Evolutionary conservation across 1,140 invertebrate genomes (phyloP).

Genomic region (Papilio helenus): DNA sequence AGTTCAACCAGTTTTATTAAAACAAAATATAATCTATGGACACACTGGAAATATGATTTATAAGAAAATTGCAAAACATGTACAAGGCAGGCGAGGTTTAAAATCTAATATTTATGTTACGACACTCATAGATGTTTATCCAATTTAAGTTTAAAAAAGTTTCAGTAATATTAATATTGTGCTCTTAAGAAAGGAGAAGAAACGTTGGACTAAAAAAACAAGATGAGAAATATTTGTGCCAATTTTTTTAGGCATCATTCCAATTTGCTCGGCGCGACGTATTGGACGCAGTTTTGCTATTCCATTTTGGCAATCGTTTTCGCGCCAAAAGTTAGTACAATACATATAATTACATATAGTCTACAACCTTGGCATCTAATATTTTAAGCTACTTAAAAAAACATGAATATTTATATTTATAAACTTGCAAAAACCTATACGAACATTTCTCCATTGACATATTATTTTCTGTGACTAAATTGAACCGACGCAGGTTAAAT

Average conservation of each 20-base stretch:
- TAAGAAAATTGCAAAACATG: no score
- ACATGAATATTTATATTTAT: neutral
- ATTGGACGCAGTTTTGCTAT: slow-evolving; percentile 70
- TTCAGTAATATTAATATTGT: slow-evolving; percentile 35
- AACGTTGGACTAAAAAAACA: slow-evolving; percentile 50
- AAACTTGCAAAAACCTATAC: neutral
- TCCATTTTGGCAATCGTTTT: slow-evolving; percentile 73
- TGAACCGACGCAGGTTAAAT: neutral
- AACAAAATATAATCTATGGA: neutral
- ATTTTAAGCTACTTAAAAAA: neutral
- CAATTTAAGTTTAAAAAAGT: neutral
- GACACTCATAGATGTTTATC: neutral
- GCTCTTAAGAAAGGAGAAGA: slow-evolving; percentile 2
- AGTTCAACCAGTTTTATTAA: neutral
- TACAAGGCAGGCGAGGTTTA: neutral
- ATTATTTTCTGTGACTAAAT: neutral
- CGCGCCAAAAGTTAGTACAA: slow-evolving; percentile 31
- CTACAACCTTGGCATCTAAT: neutral
- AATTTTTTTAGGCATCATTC: slow-evolving; percentile 75
- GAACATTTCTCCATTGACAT: no score
- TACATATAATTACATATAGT: slow-evolving; percentile 9
- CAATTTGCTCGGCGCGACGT: slow-evolving; percentile 67
- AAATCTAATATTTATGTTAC: neutral
- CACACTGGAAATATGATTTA: no score
- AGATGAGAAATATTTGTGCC: slow-evolving; percentile 77